These are phyloP conservation scores for Erpornis zantholeuca DNA, from an alignment of 2,113 vertebrate genomes.

Conservation along the genomic window DNA sequence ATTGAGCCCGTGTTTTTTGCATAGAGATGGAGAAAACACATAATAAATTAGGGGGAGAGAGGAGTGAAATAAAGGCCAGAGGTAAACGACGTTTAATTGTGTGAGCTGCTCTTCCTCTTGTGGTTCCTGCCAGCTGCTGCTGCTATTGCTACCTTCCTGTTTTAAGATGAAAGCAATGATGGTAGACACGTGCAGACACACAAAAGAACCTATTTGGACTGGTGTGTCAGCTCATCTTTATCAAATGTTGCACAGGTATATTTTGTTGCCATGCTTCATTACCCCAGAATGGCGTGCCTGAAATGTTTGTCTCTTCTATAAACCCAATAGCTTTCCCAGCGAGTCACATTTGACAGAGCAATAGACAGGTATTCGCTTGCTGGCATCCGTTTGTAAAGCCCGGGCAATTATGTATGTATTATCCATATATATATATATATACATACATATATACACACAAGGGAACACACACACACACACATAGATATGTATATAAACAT, in stretches of 20 bases:
- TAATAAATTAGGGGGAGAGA: slow-evolving; percentile 80
- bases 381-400: slow-evolving; percentile 70
- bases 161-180: slow-evolving; percentile 83
- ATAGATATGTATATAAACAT: background rate
- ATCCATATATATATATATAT: background rate
- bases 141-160: slow-evolving; percentile 77
- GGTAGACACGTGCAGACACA: slow-evolving; percentile 90
- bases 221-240: slow-evolving; percentile 99
- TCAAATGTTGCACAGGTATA: slow-evolving; percentile 99
- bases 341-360: slow-evolving; percentile 79
- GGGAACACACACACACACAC: background rate
- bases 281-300: slow-evolving; percentile 95
- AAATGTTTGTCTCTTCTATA: slow-evolving; percentile 96
- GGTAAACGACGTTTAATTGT: slow-evolving; percentile 86
- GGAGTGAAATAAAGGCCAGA: slow-evolving; percentile 84
- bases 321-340: slow-evolving; percentile 76
- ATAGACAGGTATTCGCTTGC: slow-evolving; percentile 71
- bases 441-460: background rate
- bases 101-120: slow-evolving; percentile 81
- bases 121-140: slow-evolving; percentile 87
- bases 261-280: slow-evolving; percentile 98
- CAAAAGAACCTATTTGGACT: slow-evolving; percentile 99
- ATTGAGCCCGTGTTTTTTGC: slow-evolving; percentile 80
- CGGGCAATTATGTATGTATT: slow-evolving; percentile 60
- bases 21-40: slow-evolving; percentile 76